These are phyloP conservation scores for Eidolon helvum DNA, from an alignment of 2,113 vertebrate species.

Conservation along the genomic window DNA sequence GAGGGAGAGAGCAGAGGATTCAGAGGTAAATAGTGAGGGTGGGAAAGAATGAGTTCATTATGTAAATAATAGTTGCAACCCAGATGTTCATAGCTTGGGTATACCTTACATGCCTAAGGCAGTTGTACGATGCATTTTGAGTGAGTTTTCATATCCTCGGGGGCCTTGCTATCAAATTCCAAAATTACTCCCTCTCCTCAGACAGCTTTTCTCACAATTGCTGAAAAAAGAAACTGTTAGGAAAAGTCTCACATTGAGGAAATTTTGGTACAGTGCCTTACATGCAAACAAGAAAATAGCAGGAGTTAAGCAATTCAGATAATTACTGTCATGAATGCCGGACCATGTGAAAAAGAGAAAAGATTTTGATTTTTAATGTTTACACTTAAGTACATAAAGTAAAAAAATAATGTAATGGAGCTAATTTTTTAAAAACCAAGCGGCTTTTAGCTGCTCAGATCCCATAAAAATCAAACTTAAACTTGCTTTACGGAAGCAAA, in stretches of 20 bases:
- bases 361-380: conserved; percentile 38
- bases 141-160: conserved; percentile 56
- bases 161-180: conserved; percentile 43
- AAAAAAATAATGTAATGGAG: neutral
- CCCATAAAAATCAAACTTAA: conserved; percentile 58
- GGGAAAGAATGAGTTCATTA: conserved; percentile 45
- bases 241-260: neutral
- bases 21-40: conserved; percentile 1
- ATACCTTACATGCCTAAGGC: conserved; percentile 57
- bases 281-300: conserved; percentile 1
- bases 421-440: conserved; percentile 47
- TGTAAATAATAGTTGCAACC: conserved; percentile 52
- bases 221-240: conserved; percentile 41
- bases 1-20: neutral
- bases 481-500: conserved; percentile 61
- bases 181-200: conserved; percentile 50
- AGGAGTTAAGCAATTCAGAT: conserved; percentile 14
- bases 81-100: conserved; percentile 49
- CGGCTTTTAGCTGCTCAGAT: conserved; percentile 14
- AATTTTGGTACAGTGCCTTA: conserved; percentile 28
- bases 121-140: conserved; percentile 50
- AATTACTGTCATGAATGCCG: conserved; percentile 26
- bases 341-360: neutral
- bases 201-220: conserved; percentile 41
- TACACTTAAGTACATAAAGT: conserved; percentile 29